Percentiles rank a stretch among this genome's conserved stretches.
Evolutionary conservation across 1,140 invertebrate genomes (phyloP).

Genomic region (Berghia stephanieae): DNA sequence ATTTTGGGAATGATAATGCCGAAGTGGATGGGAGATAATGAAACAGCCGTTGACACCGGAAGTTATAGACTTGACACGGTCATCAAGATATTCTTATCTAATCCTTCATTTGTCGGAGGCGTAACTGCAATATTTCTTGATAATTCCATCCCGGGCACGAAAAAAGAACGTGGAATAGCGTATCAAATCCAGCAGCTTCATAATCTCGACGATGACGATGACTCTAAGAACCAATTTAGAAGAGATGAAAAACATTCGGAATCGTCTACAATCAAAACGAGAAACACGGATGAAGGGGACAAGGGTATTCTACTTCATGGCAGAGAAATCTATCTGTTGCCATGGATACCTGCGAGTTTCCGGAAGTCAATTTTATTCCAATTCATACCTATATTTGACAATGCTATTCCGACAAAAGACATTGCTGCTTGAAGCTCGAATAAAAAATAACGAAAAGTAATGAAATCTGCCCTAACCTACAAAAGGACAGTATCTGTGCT

Average conservation of each 20-base stretch:
- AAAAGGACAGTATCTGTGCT: no score
- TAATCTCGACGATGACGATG: background rate
- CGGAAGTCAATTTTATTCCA: background rate
- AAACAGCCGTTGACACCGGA: constrained; percentile 76
- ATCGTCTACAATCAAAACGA: background rate
- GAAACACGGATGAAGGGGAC: background rate
- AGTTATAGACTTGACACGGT: constrained; percentile 40
- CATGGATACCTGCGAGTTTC: constrained; percentile 27
- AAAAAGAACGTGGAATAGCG: constrained; percentile 20
- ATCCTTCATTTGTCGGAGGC: constrained; percentile 65
- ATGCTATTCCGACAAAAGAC: background rate
- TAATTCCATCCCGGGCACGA: constrained; percentile 63
- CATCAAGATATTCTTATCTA: constrained; percentile 47
- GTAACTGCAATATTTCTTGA: constrained; percentile 64
- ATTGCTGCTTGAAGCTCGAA: background rate
- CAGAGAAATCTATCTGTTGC: constrained; percentile 26
- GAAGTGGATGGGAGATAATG: constrained; percentile 73
- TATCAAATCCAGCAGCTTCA: background rate
- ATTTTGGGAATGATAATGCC: constrained; percentile 83
- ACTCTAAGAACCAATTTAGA: background rate
- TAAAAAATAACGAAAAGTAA: no score
- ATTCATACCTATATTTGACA: constrained; percentile 22
- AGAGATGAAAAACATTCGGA: background rate
- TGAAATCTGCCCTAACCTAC: no score
- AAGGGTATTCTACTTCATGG: constrained; percentile 30